Conservation (phyloP, 2,113 vertebrate genomes). For the Nipponia nippon region DNA sequence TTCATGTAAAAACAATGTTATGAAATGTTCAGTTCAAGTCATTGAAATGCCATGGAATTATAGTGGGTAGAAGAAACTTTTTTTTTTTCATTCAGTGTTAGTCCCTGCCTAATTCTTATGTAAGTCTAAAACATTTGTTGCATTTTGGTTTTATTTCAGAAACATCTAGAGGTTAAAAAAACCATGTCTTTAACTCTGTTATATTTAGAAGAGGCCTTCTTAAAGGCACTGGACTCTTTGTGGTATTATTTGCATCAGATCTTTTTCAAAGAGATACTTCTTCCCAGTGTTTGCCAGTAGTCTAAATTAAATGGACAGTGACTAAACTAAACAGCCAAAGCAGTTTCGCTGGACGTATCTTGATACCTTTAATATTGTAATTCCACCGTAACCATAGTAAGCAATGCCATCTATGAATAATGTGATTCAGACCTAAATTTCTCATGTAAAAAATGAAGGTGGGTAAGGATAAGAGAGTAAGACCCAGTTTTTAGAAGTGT, state of each 20-base stretch:
- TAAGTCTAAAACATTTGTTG: neutral
- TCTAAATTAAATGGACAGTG: neutral
- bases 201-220: neutral
- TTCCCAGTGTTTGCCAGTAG: neutral
- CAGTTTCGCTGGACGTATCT: neutral
- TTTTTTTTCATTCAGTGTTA: neutral
- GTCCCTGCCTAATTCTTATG: neutral
- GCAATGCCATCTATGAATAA: neutral
- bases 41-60: neutral
- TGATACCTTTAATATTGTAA: neutral
- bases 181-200: neutral
- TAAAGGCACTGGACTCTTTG: neutral
- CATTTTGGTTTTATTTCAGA: neutral
- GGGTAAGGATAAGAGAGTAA: neutral
- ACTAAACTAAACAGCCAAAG: neutral
- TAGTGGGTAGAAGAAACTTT: neutral
- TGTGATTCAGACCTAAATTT: neutral
- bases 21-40: neutral
- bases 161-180: neutral
- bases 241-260: neutral
- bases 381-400: neutral
- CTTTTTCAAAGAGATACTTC: neutral
- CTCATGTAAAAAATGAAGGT: neutral
- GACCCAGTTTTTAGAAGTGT: neutral
- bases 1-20: neutral